These are phyloP conservation scores for Pyrrhosoma nymphula DNA, from an alignment of 2,888 invertebrate genomes.

Conservation along the genomic window DNA sequence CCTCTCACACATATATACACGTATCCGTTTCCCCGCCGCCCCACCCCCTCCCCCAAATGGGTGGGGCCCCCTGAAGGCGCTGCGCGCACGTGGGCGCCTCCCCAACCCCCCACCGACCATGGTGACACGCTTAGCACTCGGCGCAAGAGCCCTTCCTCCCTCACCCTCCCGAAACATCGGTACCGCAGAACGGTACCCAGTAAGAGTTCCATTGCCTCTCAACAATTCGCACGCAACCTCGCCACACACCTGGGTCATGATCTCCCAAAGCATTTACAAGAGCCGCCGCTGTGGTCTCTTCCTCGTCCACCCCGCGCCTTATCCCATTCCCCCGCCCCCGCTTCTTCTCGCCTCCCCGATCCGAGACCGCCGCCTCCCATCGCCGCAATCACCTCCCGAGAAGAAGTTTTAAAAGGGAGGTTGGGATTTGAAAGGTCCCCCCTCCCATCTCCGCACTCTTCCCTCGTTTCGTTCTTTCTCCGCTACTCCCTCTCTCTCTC, in stretches of 20 bases:
- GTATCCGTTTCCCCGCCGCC: not conserved
- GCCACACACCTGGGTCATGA: not conserved
- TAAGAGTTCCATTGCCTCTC: not conserved
- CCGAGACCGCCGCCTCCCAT: too few relatives aligned
- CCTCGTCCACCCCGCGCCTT: not conserved
- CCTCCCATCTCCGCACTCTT: too few relatives aligned
- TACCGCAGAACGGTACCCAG: too few relatives aligned
- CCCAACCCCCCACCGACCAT: not conserved
- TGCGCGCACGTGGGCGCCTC: slow-evolving; percentile 37
- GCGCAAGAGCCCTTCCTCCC: not conserved
- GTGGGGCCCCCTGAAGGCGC: not conserved
- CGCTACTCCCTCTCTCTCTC: not conserved
- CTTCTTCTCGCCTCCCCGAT: too few relatives aligned
- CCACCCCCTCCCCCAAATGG: not conserved
- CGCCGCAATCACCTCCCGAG: too few relatives aligned
- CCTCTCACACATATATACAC: not conserved
- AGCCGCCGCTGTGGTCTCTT: not conserved
- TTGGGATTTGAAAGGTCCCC: too few relatives aligned
- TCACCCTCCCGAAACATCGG: not conserved
- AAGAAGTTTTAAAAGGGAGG: too few relatives aligned
- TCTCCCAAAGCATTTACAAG: not conserved
- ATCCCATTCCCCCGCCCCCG: not conserved
- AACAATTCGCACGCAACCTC: not conserved
- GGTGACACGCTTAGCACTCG: not conserved
- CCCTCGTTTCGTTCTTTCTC: too few relatives aligned